phyloP scores from a whole-genome alignment of 2,888 invertebrate genomes.

The Ctenicera cuprea region DNA sequence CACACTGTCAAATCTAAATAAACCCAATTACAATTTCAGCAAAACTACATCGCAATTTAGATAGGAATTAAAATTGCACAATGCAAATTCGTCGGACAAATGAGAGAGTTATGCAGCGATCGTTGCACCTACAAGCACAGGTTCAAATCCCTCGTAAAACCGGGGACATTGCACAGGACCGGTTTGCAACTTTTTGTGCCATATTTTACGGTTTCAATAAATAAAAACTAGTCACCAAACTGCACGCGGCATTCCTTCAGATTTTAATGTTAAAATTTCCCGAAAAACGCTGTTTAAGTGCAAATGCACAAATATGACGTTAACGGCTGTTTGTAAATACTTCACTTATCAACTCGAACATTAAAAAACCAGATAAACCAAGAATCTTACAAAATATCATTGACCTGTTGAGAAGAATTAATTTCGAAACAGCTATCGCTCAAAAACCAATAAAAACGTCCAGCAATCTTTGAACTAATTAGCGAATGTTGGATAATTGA shows the following conservation, averaged over 20 bases:
- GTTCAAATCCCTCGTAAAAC: conserved; percentile 53
- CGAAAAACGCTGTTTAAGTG: too few relatives aligned
- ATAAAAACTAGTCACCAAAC: conserved; percentile 43
- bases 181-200: conserved; percentile 39
- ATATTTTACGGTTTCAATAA: conserved; percentile 35
- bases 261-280: neutral
- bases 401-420: conserved; percentile 3
- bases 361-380: neutral
- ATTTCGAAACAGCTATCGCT: conserved; percentile 2
- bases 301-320: neutral
- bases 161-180: conserved; percentile 51
- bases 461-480: neutral
- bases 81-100: conserved; percentile 23
- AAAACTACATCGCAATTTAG: conserved; percentile 15
- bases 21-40: conserved; percentile 18
- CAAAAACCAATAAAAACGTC: conserved; percentile 1
- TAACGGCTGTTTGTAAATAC: conserved; percentile 6
- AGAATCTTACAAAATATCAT: conserved; percentile 1
- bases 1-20: conserved; percentile 13
- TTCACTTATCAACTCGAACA: neutral
- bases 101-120: conserved; percentile 42
- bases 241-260: conserved; percentile 25
- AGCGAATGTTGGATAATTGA: conserved; percentile 3
- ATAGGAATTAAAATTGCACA: conserved; percentile 28
- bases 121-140: conserved; percentile 55